A percentile compares a stretch with the other conserved stretches of the same genome.
Evolutionary conservation across 2,113 vertebrate genomes (phyloP).

Genomic region (Hypocryptadius cinnamomeus): DNA sequence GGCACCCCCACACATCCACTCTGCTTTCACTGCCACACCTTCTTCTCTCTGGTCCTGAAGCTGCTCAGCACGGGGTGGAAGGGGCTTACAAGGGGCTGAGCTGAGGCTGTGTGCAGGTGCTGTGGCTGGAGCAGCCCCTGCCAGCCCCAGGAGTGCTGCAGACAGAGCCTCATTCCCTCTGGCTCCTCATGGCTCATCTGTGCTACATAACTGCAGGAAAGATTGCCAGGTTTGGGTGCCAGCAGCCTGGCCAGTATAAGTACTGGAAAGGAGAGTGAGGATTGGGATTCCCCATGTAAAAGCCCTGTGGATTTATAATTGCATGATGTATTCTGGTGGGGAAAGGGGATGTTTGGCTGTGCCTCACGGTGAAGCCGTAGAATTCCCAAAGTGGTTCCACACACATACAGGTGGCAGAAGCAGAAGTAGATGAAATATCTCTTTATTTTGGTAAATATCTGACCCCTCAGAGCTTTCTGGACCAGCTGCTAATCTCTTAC

Average conservation of each 20-base stretch:
- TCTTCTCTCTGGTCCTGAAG: background rate
- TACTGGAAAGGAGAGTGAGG: background rate
- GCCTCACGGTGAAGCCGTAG: background rate
- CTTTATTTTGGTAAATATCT: background rate
- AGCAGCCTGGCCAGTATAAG: background rate
- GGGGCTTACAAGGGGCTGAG: background rate
- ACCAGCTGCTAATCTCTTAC: background rate
- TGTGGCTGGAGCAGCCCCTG: background rate
- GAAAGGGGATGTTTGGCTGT: background rate
- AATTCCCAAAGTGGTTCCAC: background rate
- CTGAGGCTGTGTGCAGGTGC: background rate
- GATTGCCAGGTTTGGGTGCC: background rate
- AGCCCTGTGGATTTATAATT: background rate
- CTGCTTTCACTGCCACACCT: accelerated
- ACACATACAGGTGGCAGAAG: background rate
- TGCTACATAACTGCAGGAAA: background rate
- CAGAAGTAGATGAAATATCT: background rate
- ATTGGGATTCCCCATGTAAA: background rate
- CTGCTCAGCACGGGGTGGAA: background rate
- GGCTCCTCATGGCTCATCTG: background rate
- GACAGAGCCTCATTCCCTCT: background rate
- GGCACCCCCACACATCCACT: background rate
- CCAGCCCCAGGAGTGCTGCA: background rate
- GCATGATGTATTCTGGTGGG: background rate
- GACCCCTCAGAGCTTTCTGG: background rate